Evolutionary conservation across 2,888 invertebrate genomes (phyloP), one percentile per base, ranked within the genome.

Genomic region (Teinopalpus imperialis): DNA sequence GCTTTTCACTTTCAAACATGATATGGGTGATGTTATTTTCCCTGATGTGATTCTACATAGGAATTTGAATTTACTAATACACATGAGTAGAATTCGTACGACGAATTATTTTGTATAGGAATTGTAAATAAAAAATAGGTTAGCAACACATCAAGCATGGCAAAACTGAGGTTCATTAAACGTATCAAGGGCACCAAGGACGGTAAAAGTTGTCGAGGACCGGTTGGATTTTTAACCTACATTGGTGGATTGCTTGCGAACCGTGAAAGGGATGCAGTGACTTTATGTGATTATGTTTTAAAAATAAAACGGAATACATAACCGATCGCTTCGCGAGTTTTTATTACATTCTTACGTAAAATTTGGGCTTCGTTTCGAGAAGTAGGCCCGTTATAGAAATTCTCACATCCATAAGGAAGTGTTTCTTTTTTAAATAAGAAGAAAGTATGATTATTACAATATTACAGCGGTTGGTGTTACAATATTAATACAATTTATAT

Each of bases 121-220:
- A n/a, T n/a, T n/a, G n/a, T n/a, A n/a, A n/a, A n/a, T n/a, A n/a
- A n/a, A n/a, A n/a, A n/a, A n/a, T n/a, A n/a, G n/a, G n/a, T n/a
- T 21, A 20, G 16, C 16, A 16, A 16, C 16, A 16, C 16, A 3
- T 3, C 16, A 16, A 3, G 4, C 16, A 30, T 40, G 18, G 43
- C 37, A 45, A 45, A 49, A 49, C 27, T 35, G 30, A 29, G 26
- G 49, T 54, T 50, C 47, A 48, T 47, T 50, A 57, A 53, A 51
- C 50, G 51, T 56, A 56, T 52, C 59, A 59, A 73, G 69, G 64
- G 56, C 61, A 35, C 36, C 51, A 66, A 69, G 68, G 69, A 61
- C 66, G 50, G 74, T 74, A 69, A 75, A 76, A 76, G 76, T 74
- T 59, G 71, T 51, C 21, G 27, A 18, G 16, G 23, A 43, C 46